phyloP scores from a whole-genome alignment of 1,140 invertebrate genomes.

The Diabrotica virgifera region DNA sequence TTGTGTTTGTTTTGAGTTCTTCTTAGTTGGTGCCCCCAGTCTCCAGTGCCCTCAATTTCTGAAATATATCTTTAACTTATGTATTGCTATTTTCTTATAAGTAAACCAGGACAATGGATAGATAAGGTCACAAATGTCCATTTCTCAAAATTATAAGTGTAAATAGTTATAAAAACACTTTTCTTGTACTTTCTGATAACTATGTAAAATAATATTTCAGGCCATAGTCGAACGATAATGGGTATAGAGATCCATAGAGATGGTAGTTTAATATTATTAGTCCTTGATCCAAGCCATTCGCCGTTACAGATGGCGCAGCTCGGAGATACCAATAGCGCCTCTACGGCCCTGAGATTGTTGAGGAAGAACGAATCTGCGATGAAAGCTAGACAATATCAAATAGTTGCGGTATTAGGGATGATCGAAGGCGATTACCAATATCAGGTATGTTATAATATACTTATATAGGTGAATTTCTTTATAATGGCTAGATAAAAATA shows the following conservation, averaged over 20 bases:
- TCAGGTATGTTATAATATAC: slow-evolving; percentile 53
- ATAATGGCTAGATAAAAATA: neutral
- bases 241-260: slow-evolving; percentile 76
- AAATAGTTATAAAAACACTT: no score
- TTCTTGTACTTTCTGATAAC: no score
- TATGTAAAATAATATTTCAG: slow-evolving; percentile 49
- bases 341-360: slow-evolving; percentile 65
- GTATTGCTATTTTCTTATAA: no score
- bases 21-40: no score
- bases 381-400: slow-evolving; percentile 83
- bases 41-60: no score
- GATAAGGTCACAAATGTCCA: no score
- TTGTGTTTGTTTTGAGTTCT: no score
- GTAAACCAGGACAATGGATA: no score
- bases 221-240: slow-evolving; percentile 86
- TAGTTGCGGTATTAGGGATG: slow-evolving; percentile 73
- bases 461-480: neutral
- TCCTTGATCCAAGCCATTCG: slow-evolving; percentile 85
- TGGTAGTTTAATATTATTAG: slow-evolving; percentile 68
- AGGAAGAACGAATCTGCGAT: slow-evolving; percentile 71
- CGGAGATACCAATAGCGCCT: slow-evolving; percentile 53
- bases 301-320: slow-evolving; percentile 73
- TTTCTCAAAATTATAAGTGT: no score
- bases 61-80: no score
- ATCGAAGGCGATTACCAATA: slow-evolving; percentile 73